These are phyloP conservation scores for Chrosomus eos DNA, from an alignment of 2,797 vertebrate species.

Conservation along the genomic window DNA sequence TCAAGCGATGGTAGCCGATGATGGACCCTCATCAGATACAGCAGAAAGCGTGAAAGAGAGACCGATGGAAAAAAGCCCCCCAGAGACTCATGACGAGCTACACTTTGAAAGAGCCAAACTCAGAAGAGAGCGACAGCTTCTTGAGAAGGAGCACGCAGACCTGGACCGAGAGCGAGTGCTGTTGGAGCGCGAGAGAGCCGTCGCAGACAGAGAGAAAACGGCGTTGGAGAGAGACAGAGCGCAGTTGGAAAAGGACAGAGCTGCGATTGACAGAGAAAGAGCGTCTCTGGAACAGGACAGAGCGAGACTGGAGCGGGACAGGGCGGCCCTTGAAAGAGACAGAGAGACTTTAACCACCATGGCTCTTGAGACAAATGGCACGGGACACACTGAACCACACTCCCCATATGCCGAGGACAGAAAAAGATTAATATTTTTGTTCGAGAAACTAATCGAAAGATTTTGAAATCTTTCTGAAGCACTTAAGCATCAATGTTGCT, in stretches of 20 bases:
- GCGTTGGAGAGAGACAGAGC: conserved; percentile 58
- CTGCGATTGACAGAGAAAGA: conserved; percentile 55
- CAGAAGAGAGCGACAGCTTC: conserved; percentile 55
- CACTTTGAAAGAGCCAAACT: conserved; percentile 53
- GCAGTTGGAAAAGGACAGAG: conserved; percentile 60
- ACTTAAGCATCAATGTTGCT: neutral
- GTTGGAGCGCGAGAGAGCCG: conserved; percentile 60
- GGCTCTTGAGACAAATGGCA: conserved; percentile 28
- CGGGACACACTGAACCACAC: conserved; percentile 29
- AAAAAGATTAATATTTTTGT: conserved; percentile 64
- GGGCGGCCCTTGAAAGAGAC: conserved; percentile 59
- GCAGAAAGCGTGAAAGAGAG: conserved; percentile 3
- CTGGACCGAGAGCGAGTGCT: conserved; percentile 63
- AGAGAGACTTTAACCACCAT: conserved; percentile 49
- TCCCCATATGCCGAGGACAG: conserved; percentile 59
- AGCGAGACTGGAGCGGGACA: conserved; percentile 59
- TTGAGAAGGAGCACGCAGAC: conserved; percentile 67
- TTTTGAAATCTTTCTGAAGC: conserved; percentile 45
- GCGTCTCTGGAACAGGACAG: conserved; percentile 54
- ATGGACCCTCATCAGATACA: conserved; percentile 61
- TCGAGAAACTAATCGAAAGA: conserved; percentile 61
- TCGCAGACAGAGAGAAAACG: conserved; percentile 58
- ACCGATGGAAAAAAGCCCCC: conserved; percentile 39
- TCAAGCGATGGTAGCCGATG: conserved; percentile 65
- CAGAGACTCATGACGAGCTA: conserved; percentile 38